Conservation (phyloP, 2,888 invertebrate species). For the Sisyra nigra region DNA sequence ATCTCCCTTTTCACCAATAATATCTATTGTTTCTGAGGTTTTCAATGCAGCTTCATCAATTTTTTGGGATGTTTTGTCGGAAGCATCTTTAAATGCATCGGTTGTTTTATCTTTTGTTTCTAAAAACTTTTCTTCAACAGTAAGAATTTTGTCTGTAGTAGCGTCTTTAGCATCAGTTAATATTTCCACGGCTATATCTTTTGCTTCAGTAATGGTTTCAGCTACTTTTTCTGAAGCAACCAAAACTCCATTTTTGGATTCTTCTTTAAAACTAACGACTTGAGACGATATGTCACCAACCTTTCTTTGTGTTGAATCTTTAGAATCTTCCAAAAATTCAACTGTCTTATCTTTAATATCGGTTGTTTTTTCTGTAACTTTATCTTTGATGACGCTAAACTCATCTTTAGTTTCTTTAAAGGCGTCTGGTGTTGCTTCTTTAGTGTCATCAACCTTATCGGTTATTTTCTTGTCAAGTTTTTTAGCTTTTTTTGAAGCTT, state of each 20-base stretch:
- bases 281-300: conserved; percentile 9
- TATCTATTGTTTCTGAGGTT: conserved; percentile 1
- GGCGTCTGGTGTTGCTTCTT: conserved; percentile 12
- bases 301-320: conserved; percentile 4
- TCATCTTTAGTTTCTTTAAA: background rate
- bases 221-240: conserved; percentile 12
- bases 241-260: conserved; percentile 7
- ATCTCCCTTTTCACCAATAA: conserved; percentile 3
- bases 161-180: conserved; percentile 8
- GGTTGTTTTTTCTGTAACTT: conserved; percentile 7
- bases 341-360: conserved; percentile 6
- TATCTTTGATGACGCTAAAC: background rate
- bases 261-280: conserved; percentile 9
- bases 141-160: conserved; percentile 8
- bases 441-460: conserved; percentile 13
- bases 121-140: conserved; percentile 12
- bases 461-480: conserved; percentile 15
- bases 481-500: conserved; percentile 14
- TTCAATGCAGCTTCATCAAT: background rate
- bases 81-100: conserved; percentile 2
- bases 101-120: conserved; percentile 15
- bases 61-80: background rate
- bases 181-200: conserved; percentile 9
- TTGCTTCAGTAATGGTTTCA: conserved; percentile 4
- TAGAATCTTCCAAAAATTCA: conserved; percentile 5